phyloP scores from a whole-genome alignment of 2,797 vertebrate genomes.

The Lindbergichthys nudifrons region DNA sequence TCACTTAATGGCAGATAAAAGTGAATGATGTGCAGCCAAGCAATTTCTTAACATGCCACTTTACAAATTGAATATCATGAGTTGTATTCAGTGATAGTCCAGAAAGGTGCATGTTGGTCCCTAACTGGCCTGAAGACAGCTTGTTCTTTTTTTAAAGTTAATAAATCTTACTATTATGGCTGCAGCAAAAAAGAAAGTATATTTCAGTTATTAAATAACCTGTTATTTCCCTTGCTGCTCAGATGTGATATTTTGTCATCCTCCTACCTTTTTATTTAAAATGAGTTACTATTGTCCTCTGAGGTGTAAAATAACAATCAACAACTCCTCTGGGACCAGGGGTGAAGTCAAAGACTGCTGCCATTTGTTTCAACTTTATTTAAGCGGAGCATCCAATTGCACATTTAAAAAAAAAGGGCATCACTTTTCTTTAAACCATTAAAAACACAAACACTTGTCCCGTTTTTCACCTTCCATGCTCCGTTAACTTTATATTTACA shows the following conservation, averaged over 20 bases:
- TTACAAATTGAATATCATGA: background rate
- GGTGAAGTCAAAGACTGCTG: slow-evolving; percentile 12
- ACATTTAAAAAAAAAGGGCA: slow-evolving; percentile 36
- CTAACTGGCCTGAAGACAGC: background rate
- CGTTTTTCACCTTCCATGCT: slow-evolving; percentile 31
- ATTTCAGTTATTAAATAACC: background rate
- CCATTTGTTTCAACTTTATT: slow-evolving; percentile 36
- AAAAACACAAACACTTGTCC: slow-evolving; percentile 47
- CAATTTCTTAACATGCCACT: background rate
- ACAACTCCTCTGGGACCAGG: slow-evolving; percentile 32
- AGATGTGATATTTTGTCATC: slow-evolving; percentile 21
- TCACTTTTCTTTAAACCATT: slow-evolving; percentile 42
- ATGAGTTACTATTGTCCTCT: slow-evolving; percentile 23
- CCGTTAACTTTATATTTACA: slow-evolving; percentile 55
- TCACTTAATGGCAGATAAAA: too few relatives aligned
- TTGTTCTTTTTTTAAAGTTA: background rate
- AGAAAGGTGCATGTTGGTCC: background rate
- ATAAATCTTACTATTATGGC: background rate
- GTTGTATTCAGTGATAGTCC: background rate
- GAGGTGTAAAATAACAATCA: slow-evolving; percentile 2
- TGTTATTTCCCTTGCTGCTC: slow-evolving; percentile 1
- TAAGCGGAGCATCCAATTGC: slow-evolving; percentile 37
- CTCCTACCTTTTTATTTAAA: slow-evolving; percentile 31
- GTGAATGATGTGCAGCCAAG: too few relatives aligned
- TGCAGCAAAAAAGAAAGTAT: background rate